These are phyloP conservation scores for Aurelia aurita DNA, from an alignment of 30 jellyfish, hydroid and myxozoan species.

Conservation along the genomic window DNA sequence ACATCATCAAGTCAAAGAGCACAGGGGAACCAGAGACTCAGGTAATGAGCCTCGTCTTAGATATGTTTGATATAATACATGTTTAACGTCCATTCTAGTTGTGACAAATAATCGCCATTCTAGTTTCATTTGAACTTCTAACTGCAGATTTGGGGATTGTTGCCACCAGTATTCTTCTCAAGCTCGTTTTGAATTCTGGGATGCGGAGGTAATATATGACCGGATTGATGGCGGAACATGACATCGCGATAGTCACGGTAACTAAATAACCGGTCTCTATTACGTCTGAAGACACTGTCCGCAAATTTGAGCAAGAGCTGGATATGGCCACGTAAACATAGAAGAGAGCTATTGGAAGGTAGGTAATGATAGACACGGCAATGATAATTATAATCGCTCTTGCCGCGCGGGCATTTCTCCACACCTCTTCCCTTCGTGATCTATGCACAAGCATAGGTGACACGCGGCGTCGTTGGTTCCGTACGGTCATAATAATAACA, in stretches of 20 bases:
- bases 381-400: slow-evolving; percentile 23
- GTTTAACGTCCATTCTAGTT: too few relatives aligned
- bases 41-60: too few relatives aligned
- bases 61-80: too few relatives aligned
- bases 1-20: too few relatives aligned
- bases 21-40: too few relatives aligned
- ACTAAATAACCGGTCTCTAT: slow-evolving; percentile 50
- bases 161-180: slow-evolving; percentile 3
- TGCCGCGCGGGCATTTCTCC: slow-evolving; percentile 35
- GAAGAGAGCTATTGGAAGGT: slow-evolving; percentile 38
- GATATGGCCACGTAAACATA: slow-evolving; percentile 23
- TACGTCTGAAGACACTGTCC: slow-evolving; percentile 1
- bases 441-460: too few relatives aligned
- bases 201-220: slow-evolving; percentile 70
- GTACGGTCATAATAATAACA: too few relatives aligned
- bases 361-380: slow-evolving; percentile 8
- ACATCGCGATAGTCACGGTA: slow-evolving; percentile 44
- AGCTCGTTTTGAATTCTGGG: slow-evolving; percentile 64
- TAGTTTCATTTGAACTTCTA: too few relatives aligned
- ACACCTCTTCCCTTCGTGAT: not conserved
- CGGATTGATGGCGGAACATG: slow-evolving; percentile 83
- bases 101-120: too few relatives aligned
- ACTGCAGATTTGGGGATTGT: too few relatives aligned
- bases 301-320: not conserved
- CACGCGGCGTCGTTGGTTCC: too few relatives aligned